Evolutionary conservation across 2,797 vertebrate genomes (phyloP).

Genomic region (Sebastes kiyomatsui): DNA sequence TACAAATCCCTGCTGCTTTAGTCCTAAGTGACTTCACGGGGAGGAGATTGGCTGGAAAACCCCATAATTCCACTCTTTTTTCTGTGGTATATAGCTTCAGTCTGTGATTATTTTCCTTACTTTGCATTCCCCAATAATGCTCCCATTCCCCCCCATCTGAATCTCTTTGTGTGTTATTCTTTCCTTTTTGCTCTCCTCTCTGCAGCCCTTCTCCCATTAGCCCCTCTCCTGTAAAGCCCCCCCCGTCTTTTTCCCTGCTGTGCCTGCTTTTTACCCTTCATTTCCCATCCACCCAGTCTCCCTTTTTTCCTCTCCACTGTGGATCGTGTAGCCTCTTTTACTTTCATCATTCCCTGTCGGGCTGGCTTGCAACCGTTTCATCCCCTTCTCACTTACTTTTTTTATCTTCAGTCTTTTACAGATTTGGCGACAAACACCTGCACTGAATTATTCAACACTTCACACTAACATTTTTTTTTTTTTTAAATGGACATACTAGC

Average conservation of each 20-base stretch:
- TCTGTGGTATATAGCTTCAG: conserved; percentile 31
- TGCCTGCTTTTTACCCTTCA: conserved; percentile 17
- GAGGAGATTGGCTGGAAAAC: conserved; percentile 52
- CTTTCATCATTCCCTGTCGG: conserved; percentile 37
- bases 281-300: not conserved
- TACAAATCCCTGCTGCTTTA: conserved; percentile 72
- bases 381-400: conserved; percentile 1
- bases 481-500: not conserved
- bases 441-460: conserved; percentile 37
- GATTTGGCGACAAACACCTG: conserved; percentile 26
- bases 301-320: not conserved
- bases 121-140: not conserved
- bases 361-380: conserved; percentile 7
- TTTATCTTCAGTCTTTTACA: conserved; percentile 30
- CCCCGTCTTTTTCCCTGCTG: not conserved
- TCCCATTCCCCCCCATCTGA: conserved; percentile 9
- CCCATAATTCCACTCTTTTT: conserved; percentile 48
- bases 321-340: conserved; percentile 25
- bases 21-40: conserved; percentile 65
- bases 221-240: not conserved
- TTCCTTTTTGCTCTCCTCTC: conserved; percentile 22
- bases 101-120: conserved; percentile 29
- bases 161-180: conserved; percentile 14
- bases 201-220: not conserved
- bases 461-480: not conserved